phyloP scores from a whole-genome alignment of 2,888 invertebrate species.

The Apotomis betuletana region DNA sequence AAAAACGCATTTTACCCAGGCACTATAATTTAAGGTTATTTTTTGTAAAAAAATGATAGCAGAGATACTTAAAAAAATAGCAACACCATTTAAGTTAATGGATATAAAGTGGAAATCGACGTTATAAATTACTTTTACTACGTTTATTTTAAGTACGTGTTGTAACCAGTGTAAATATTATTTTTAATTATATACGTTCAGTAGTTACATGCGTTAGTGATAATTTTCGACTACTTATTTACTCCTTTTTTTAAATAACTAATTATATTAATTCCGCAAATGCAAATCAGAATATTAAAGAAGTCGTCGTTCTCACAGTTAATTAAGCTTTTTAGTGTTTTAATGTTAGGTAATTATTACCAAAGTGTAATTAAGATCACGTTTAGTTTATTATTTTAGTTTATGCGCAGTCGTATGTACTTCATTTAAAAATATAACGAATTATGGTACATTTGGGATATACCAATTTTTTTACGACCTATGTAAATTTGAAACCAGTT shows the following conservation, averaged over 20 bases:
- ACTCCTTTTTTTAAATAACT: slow-evolving; percentile 48
- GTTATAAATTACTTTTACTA: slow-evolving; percentile 2
- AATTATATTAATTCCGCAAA: slow-evolving; percentile 47
- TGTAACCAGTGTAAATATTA: slow-evolving; percentile 40
- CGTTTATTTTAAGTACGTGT: slow-evolving; percentile 31
- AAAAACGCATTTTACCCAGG: background rate
- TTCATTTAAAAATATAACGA: slow-evolving; percentile 19
- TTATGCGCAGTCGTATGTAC: slow-evolving; percentile 42
- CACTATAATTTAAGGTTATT: slow-evolving; percentile 17
- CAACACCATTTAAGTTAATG: slow-evolving; percentile 26
- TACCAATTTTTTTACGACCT: background rate
- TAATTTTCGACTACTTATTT: slow-evolving; percentile 30
- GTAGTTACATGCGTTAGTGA: slow-evolving; percentile 30
- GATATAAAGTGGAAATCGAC: background rate
- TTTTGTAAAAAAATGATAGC: slow-evolving; percentile 30
- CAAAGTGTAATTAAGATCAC: slow-evolving; percentile 81
- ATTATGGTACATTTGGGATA: background rate
- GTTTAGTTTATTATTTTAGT: slow-evolving; percentile 60
- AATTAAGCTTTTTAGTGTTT: slow-evolving; percentile 61
- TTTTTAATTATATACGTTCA: slow-evolving; percentile 39
- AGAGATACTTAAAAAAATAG: slow-evolving; percentile 39
- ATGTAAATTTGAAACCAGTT: too few species aligned
- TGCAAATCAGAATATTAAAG: background rate
- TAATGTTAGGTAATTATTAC: slow-evolving; percentile 79
- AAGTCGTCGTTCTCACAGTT: slow-evolving; percentile 60